These are phyloP conservation scores for Xylota segnis DNA, from an alignment of 2,888 invertebrate species.

Conservation along the genomic window DNA sequence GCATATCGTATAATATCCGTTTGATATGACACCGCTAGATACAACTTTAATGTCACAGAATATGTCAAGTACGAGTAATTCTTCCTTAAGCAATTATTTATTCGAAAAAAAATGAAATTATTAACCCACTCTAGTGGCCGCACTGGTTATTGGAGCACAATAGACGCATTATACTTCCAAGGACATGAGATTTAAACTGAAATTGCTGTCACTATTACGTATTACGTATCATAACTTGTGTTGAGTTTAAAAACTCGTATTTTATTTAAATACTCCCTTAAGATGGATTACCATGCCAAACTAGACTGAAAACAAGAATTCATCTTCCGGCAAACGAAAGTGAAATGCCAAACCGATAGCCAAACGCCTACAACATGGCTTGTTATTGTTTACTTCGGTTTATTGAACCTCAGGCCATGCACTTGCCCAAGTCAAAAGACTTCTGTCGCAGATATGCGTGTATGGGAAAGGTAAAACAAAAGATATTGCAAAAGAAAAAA, in stretches of 20 bases:
- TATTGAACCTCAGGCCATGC: slow-evolving; percentile 45
- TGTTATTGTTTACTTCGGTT: slow-evolving; percentile 33
- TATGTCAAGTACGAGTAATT: background rate
- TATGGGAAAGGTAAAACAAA: background rate
- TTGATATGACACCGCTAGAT: background rate
- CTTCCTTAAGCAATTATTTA: background rate
- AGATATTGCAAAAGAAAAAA: background rate
- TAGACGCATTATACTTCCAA: slow-evolving; percentile 8
- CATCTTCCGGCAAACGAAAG: slow-evolving; percentile 11
- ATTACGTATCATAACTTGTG: background rate
- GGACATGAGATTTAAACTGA: slow-evolving; percentile 2
- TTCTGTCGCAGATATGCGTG: background rate
- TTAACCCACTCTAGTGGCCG: background rate
- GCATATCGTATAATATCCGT: background rate
- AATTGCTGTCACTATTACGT: background rate
- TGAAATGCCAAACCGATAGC: slow-evolving; percentile 6
- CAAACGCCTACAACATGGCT: background rate
- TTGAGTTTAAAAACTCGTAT: slow-evolving; percentile 7
- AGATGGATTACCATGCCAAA: background rate
- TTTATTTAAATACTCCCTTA: background rate
- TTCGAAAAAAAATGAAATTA: background rate
- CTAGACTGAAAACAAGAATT: background rate
- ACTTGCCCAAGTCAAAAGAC: slow-evolving; percentile 7
- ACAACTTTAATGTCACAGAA: background rate
- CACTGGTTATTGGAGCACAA: background rate